A percentile compares a stretch with the other conserved stretches of the same genome.
Conservation (phyloP, 2,797 vertebrate genomes). For the Argyrosomus regius region DNA sequence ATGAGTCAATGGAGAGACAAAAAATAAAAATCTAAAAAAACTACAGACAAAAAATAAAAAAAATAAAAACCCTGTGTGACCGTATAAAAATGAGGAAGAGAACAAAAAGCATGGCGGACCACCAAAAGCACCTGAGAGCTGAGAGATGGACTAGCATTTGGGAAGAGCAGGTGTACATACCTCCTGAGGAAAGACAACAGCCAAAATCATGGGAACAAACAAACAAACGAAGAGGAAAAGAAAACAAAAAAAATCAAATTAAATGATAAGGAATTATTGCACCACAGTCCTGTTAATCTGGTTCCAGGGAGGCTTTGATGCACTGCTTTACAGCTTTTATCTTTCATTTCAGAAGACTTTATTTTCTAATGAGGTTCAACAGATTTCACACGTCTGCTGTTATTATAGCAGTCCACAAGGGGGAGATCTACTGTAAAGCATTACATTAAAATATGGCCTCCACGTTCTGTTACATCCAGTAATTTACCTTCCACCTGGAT, state of each 20-base stretch:
- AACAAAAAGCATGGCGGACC: slow-evolving; percentile 86
- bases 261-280: slow-evolving; percentile 88
- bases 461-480: slow-evolving; percentile 29
- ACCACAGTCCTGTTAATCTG: slow-evolving; percentile 75
- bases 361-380: neutral
- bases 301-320: slow-evolving; percentile 71
- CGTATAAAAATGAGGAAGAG: slow-evolving; percentile 62
- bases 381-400: slow-evolving; percentile 26
- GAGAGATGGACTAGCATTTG: slow-evolving; percentile 87
- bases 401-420: slow-evolving; percentile 66
- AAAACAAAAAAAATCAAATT: slow-evolving; percentile 94
- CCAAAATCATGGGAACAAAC: slow-evolving; percentile 98
- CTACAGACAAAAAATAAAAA: slow-evolving; percentile 45
- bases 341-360: neutral
- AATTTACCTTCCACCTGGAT: slow-evolving; percentile 71
- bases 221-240: slow-evolving; percentile 90
- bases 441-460: slow-evolving; percentile 61
- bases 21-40: slow-evolving; percentile 47
- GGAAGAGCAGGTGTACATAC: slow-evolving; percentile 94
- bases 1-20: slow-evolving; percentile 84
- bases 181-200: slow-evolving; percentile 99
- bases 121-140: slow-evolving; percentile 88
- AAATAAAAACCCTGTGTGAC: slow-evolving; percentile 74
- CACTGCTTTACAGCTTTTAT: slow-evolving; percentile 73
- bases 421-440: slow-evolving; percentile 73